Base-by-base conservation (phyloP, 2,113 vertebrate species). In the Melanotaenia duboulayi region DNA sequence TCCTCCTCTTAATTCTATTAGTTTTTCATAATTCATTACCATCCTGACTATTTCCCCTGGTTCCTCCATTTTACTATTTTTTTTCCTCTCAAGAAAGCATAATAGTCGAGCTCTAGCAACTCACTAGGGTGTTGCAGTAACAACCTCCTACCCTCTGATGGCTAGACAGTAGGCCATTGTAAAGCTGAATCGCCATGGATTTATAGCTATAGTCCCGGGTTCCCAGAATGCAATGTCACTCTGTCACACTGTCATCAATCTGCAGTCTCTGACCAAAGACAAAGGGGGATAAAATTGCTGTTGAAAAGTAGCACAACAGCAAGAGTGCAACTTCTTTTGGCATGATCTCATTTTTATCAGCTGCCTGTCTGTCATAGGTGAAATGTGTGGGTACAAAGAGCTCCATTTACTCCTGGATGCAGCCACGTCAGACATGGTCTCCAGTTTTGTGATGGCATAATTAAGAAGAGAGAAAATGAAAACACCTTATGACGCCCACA, bases 141-240 rank as follows among this genome's bases (percentile, higher is more conserved):
- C 79, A 82, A 80, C 83, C 89, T 87, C 81, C 67, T 74, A 75
- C 78, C 78, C 85, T 62, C 74, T 80, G 80, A 91, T 85, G 84
- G 75, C 76, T 37, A 85, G 78, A 92, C 91, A 93, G 86, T 91
- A 76, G 84, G 68, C 80, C 87, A 91, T 93, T 92, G 91, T 93
- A 76, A 89, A 88, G 83, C 84, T 70, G 81, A 85, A 87, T 87
- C 66, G 74, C 81, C 85, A 68, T 77, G 74, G 77, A 92, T 92
- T 93, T 93, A 93, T 81, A 68, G 86, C 74, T 75, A 84, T 64
- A 70, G 83, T 87, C 63, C 71, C 16, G 46, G 25, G 81, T 91
- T 91, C 90, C 91, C 90, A 93, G 90, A 91, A 93, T 91, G 90
- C 90, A 90, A 80, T 85, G 88, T 91, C 79, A 90, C 80, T 87